A percentile compares a stretch with the other conserved stretches of the same genome.
These are phyloP conservation scores for Anniella stebbinsi DNA, from an alignment of 2,797 vertebrate genomes.

Conservation along the genomic window DNA sequence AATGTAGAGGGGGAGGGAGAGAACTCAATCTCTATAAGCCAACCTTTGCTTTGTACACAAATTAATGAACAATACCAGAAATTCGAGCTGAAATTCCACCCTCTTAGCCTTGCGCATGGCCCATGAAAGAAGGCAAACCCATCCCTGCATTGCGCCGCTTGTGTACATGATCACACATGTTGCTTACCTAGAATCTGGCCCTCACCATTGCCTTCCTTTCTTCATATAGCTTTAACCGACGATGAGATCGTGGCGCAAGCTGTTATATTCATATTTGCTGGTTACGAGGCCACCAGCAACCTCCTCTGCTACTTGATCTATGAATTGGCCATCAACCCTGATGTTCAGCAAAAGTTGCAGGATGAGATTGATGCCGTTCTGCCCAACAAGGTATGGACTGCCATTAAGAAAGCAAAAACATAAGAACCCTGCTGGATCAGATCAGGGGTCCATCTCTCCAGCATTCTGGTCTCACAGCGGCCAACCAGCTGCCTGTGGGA, in stretches of 20 bases:
- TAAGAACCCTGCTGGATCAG: too few relatives aligned
- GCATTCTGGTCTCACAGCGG: too few relatives aligned
- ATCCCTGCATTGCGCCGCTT: neutral
- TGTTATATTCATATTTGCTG: slow-evolving; percentile 70
- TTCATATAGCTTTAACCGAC: slow-evolving; percentile 63
- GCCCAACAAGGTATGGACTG: slow-evolving; percentile 66
- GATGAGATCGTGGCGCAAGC: slow-evolving; percentile 58
- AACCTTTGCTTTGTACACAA: neutral
- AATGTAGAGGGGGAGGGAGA: neutral
- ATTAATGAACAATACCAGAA: neutral
- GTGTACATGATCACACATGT: neutral
- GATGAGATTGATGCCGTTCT: slow-evolving; percentile 59
- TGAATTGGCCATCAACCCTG: slow-evolving; percentile 52
- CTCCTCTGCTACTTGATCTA: slow-evolving; percentile 16
- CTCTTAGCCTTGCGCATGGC: neutral
- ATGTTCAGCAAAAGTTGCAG: slow-evolving; percentile 68
- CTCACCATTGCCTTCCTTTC: neutral
- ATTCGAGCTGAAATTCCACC: neutral
- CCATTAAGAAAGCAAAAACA: neutral
- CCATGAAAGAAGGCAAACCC: neutral
- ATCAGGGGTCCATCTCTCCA: too few relatives aligned
- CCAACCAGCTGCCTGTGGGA: too few relatives aligned
- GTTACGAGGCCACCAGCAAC: slow-evolving; percentile 70
- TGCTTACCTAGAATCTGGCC: neutral
- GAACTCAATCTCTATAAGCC: neutral